Evolutionary conservation across 2,797 vertebrate species (phyloP).

Genomic region (Psittacula derbiana): DNA sequence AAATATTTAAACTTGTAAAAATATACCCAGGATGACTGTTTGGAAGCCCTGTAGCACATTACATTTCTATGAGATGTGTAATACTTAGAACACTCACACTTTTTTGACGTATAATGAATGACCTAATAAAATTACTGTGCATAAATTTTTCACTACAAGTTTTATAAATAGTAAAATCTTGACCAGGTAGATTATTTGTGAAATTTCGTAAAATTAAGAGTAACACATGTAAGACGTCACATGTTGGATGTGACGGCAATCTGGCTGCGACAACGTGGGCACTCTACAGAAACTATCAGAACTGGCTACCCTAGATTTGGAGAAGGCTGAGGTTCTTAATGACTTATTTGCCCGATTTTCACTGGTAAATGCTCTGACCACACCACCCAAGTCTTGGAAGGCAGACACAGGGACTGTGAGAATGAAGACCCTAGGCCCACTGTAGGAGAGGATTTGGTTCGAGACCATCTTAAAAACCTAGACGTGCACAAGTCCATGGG

Average conservation of each 20-base stretch:
- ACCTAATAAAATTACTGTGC: background rate
- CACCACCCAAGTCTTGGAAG: no score
- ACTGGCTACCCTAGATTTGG: no score
- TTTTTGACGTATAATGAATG: background rate
- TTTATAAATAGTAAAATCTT: background rate
- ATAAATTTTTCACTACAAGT: background rate
- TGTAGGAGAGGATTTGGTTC: no score
- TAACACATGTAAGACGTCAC: background rate
- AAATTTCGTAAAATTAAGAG: background rate
- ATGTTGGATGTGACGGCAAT: background rate
- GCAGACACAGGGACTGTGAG: no score
- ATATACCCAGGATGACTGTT: background rate
- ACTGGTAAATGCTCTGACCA: no score
- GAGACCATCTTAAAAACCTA: no score
- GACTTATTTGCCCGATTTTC: no score
- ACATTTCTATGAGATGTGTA: background rate
- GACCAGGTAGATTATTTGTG: background rate
- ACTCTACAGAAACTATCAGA: no score
- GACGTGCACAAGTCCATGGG: no score
- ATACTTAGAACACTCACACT: background rate
- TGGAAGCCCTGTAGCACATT: background rate
- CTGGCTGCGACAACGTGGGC: no score
- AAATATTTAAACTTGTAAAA: background rate
- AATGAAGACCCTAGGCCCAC: no score
- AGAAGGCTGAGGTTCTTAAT: no score